Percentiles rank a stretch among this genome's conserved stretches.
phyloP scores from a whole-genome alignment of 1,140 invertebrate genomes.

The Pseudobourletiella spinata region DNA sequence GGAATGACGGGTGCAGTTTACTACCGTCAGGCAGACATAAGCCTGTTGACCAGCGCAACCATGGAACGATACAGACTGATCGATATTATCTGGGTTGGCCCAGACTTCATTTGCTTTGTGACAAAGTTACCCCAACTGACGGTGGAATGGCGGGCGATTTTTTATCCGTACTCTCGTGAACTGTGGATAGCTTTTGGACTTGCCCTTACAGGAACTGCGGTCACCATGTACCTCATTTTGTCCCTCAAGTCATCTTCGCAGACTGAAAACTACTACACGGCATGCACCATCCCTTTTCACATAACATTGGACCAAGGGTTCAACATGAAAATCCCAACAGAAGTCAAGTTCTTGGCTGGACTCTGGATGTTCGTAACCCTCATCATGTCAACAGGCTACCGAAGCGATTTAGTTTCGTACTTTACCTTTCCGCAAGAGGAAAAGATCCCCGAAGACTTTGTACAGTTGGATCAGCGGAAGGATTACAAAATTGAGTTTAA shows the following conservation, averaged over 20 bases:
- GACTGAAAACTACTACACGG: background rate
- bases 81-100: background rate
- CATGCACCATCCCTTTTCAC: background rate
- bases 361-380: background rate
- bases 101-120: background rate
- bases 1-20: background rate
- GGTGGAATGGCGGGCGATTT: background rate
- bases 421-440: constrained; percentile 1
- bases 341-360: background rate
- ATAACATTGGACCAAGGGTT: constrained; percentile 1
- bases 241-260: background rate
- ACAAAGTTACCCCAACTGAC: background rate
- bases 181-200: background rate
- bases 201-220: background rate
- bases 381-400: constrained; percentile 1
- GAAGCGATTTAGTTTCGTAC: background rate
- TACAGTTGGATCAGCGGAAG: background rate
- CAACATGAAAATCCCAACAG: background rate
- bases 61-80: background rate
- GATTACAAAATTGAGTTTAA: constrained; percentile 1
- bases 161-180: background rate
- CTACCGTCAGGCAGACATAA: background rate
- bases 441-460: background rate
- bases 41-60: background rate
- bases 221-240: background rate